A percentile compares a stretch with the other conserved stretches of the same genome.
Evolutionary conservation across 2,113 vertebrate genomes (phyloP).

Genomic region (Phyllostomus hastatus): DNA sequence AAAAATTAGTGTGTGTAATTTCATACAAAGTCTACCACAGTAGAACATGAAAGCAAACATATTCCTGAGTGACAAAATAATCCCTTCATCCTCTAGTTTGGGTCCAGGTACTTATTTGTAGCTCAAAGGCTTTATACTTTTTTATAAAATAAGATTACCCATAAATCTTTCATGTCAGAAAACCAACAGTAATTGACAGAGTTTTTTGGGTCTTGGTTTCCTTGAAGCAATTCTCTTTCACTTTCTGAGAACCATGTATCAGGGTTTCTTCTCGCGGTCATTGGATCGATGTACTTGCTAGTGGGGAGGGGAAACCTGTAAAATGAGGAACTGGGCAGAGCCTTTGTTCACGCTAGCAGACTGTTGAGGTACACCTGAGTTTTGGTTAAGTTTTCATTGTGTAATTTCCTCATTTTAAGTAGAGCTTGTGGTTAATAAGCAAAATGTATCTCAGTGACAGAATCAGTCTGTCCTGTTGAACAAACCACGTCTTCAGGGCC

Average conservation of each 20-base stretch:
- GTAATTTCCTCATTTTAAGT: constrained; percentile 30
- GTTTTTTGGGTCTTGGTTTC: constrained; percentile 27
- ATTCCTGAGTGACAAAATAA: background rate
- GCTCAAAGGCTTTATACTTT: constrained; percentile 62
- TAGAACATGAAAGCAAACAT: constrained; percentile 1
- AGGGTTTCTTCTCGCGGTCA: constrained; percentile 6
- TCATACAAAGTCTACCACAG: background rate
- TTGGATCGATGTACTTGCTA: constrained; percentile 29
- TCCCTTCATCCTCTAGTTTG: constrained; percentile 20
- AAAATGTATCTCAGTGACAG: background rate
- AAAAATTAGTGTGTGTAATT: constrained; percentile 41
- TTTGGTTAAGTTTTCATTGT: background rate
- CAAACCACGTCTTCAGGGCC: background rate
- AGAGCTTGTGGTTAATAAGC: background rate
- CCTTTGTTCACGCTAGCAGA: background rate
- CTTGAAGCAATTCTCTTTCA: constrained; percentile 48
- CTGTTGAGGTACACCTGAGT: background rate
- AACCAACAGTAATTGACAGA: constrained; percentile 55
- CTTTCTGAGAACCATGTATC: constrained; percentile 48
- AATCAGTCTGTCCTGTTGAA: background rate
- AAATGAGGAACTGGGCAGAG: background rate
- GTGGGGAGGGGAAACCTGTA: background rate
- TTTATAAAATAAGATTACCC: constrained; percentile 59
- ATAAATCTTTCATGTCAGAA: constrained; percentile 64
- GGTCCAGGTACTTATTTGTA: constrained; percentile 34